A percentile compares a stretch with the other conserved stretches of the same genome.
phyloP scores from a whole-genome alignment of 2,797 vertebrate species.

The Chromis chromis region DNA sequence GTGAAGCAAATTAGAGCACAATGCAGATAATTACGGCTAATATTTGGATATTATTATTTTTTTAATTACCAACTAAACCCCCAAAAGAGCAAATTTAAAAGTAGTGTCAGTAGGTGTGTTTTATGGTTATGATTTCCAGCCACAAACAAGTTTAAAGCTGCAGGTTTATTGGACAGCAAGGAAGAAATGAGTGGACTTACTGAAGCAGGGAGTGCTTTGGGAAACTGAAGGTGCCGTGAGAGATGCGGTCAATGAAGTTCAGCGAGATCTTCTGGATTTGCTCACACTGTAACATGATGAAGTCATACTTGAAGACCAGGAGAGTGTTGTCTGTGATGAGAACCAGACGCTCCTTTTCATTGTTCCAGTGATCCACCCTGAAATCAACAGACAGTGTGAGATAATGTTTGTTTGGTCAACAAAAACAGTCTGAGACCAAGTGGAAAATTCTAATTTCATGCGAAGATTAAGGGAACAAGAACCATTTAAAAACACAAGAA shows the following conservation, averaged over 20 bases:
- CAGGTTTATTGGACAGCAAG: neutral
- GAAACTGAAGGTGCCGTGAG: constrained; percentile 82
- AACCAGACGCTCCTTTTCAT: constrained; percentile 86
- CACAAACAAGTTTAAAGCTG: constrained; percentile 7
- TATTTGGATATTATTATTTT: constrained; percentile 51
- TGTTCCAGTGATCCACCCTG: constrained; percentile 91
- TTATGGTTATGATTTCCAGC: constrained; percentile 14
- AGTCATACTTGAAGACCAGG: constrained; percentile 89
- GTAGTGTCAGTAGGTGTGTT: neutral
- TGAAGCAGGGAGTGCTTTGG: constrained; percentile 84
- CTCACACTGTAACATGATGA: constrained; percentile 87
- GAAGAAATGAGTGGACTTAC: constrained; percentile 73
- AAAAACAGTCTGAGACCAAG: too few relatives aligned
- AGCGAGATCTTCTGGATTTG: constrained; percentile 83
- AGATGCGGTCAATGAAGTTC: constrained; percentile 81
- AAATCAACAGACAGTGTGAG: neutral
- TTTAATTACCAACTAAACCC: constrained; percentile 39
- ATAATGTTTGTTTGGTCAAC: neutral
- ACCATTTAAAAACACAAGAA: too few relatives aligned
- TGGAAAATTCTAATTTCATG: too few relatives aligned
- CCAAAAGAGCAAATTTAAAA: constrained; percentile 31
- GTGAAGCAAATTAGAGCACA: constrained; percentile 48
- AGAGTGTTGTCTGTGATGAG: constrained; percentile 83
- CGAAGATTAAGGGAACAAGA: too few relatives aligned
- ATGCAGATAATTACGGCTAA: constrained; percentile 55